These are phyloP conservation scores for Heliocidaris tuberculata DNA, from an alignment of 35 echinoderm and acorn worm genomes.

Conservation along the genomic window DNA sequence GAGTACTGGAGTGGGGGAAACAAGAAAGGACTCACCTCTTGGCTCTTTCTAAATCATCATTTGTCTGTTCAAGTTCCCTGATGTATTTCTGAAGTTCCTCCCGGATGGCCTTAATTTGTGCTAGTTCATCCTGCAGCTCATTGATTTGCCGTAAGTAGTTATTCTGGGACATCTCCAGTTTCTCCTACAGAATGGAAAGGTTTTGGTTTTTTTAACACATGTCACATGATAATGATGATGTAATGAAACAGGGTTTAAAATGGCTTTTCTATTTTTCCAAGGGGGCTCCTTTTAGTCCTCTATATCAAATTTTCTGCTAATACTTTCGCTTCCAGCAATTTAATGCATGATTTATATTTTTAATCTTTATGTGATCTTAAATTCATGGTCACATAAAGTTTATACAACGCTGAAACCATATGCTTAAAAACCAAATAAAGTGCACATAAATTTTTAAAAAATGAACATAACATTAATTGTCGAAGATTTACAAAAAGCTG, in stretches of 20 bases:
- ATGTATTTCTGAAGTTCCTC: slow-evolving; percentile 97
- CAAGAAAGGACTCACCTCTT: slow-evolving; percentile 74
- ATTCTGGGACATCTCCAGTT: slow-evolving; percentile 86
- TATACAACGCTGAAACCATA: neutral
- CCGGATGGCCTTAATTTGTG: slow-evolving; percentile 91
- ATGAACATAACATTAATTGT: too few relatives aligned
- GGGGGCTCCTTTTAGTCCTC: neutral
- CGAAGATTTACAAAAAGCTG: too few relatives aligned
- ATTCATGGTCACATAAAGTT: neutral
- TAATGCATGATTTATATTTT: neutral
- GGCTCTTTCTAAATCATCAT: slow-evolving; percentile 96
- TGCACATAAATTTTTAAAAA: too few relatives aligned
- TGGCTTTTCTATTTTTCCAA: neutral
- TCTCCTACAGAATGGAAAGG: slow-evolving; percentile 61
- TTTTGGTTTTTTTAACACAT: neutral
- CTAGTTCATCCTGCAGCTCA: slow-evolving; percentile 92
- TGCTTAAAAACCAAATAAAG: neutral
- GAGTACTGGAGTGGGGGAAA: neutral
- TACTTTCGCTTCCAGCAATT: neutral
- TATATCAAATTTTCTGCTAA: neutral
- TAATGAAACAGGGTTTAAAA: neutral
- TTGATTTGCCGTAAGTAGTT: slow-evolving; percentile 87
- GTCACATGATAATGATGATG: neutral
- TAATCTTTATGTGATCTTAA: neutral
- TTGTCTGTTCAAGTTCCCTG: slow-evolving; percentile 92